A percentile compares a stretch with the other conserved stretches of the same genome.
Conservation (phyloP, 2,797 vertebrate genomes). For the Chaetophractus vellerosus region DNA sequence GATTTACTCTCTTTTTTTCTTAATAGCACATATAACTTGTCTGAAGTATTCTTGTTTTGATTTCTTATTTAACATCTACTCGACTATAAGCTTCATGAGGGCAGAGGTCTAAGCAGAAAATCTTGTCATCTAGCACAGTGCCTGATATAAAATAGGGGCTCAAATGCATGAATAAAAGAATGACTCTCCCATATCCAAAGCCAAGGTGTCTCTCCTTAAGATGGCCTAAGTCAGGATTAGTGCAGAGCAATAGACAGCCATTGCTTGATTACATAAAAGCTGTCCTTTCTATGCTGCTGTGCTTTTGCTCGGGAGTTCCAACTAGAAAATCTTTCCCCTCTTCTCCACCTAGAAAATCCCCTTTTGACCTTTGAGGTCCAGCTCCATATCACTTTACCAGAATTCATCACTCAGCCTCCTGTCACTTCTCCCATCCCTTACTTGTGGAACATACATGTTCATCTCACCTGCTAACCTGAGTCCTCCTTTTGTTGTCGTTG, state of each 20-base stretch:
- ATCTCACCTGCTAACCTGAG: not conserved
- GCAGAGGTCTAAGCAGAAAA: not conserved
- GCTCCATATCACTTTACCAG: not conserved
- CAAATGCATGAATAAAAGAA: not conserved
- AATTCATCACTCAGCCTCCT: not conserved
- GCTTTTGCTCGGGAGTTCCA: not conserved
- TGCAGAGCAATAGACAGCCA: not conserved
- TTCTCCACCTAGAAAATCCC: not conserved
- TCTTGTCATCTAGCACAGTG: not conserved
- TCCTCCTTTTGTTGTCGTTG: not conserved
- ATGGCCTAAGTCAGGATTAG: not conserved
- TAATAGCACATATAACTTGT: not conserved
- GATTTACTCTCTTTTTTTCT: not conserved
- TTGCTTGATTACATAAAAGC: not conserved
- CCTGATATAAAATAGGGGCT: not conserved
- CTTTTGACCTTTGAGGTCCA: conserved; percentile 3
- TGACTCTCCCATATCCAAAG: not conserved
- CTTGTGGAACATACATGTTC: not conserved
- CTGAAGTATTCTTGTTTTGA: not conserved
- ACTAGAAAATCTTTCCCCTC: not conserved
- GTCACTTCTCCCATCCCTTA: not conserved
- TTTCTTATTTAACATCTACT: conserved; percentile 27
- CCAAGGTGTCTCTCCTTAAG: not conserved
- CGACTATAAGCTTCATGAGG: conserved; percentile 7
- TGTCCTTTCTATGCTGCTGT: not conserved